A percentile compares a stretch with the other conserved stretches of the same genome.
phyloP scores from a whole-genome alignment of 1,140 invertebrate species.

The Papilio dardanus region DNA sequence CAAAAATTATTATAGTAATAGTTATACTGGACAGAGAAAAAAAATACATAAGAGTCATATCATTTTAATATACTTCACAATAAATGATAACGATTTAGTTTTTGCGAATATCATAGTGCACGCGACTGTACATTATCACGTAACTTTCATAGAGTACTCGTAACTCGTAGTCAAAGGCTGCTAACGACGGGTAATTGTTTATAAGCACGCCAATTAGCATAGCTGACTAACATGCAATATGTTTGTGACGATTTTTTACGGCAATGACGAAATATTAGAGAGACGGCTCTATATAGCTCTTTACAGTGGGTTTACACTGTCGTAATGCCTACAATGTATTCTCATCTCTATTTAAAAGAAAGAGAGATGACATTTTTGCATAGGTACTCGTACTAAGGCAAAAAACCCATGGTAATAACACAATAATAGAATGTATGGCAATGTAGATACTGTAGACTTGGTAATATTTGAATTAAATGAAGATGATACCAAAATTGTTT shows the following conservation, averaged over 20 bases:
- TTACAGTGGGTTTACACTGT: not conserved
- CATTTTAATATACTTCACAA: not conserved
- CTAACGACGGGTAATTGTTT: constrained; percentile 29
- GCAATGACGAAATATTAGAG: not conserved
- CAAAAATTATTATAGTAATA: too few relatives aligned
- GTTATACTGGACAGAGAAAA: too few relatives aligned
- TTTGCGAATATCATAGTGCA: not conserved
- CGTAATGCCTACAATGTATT: not conserved
- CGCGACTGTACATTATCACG: constrained; percentile 20
- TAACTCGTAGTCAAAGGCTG: constrained; percentile 13
- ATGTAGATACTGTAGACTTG: not conserved
- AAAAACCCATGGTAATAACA: too few relatives aligned
- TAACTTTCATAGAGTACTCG: constrained; percentile 25
- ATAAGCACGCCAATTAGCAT: constrained; percentile 32
- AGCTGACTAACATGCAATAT: constrained; percentile 24
- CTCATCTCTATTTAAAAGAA: not conserved
- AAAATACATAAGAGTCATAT: too few relatives aligned
- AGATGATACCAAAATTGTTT: not conserved
- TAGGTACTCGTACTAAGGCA: too few relatives aligned
- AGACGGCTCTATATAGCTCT: not conserved
- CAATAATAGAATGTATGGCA: not conserved
- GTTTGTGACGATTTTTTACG: constrained; percentile 5
- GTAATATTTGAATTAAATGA: not conserved
- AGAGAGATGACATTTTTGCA: not conserved
- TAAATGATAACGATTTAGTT: not conserved